Conservation (phyloP, 2,113 vertebrate genomes). For the Climacteris rufus region DNA sequence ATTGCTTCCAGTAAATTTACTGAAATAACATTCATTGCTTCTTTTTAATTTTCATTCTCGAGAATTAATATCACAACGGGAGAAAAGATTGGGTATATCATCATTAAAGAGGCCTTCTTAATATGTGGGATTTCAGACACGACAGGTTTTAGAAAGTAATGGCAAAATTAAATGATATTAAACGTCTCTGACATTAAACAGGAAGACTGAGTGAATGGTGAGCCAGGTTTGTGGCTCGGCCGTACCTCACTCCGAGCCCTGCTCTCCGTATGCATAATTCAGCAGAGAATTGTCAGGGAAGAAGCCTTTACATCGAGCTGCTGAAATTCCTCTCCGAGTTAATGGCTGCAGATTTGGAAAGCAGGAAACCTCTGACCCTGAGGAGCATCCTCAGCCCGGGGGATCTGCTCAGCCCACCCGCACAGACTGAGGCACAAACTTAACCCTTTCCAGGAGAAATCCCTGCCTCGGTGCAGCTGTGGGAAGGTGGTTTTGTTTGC, state of each 20-base stretch:
- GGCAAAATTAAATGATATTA: conserved; percentile 51
- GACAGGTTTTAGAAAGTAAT: conserved; percentile 44
- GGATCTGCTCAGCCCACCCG: not conserved
- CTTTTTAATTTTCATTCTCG: not conserved
- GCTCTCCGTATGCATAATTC: not conserved
- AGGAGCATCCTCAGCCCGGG: rapidly evolving
- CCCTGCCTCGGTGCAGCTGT: rapidly evolving
- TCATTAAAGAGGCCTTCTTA: not conserved
- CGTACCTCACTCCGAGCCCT: not conserved
- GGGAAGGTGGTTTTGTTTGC: rapidly evolving
- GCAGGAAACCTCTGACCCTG: not conserved
- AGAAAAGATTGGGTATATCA: not conserved
- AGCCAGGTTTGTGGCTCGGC: not conserved
- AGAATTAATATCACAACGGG: conserved; percentile 26
- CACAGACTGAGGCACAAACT: rapidly evolving
- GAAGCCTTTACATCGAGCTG: not conserved
- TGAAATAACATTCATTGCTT: not conserved
- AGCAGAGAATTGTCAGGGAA: not conserved
- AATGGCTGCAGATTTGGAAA: not conserved
- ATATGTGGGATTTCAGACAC: conserved; percentile 15
- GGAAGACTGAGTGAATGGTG: not conserved
- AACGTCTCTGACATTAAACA: conserved; percentile 9
- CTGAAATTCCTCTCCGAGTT: not conserved
- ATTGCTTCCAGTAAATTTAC: conserved; percentile 28
- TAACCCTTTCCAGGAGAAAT: not conserved